Evolutionary conservation across 1,140 invertebrate species (phyloP).

Genomic region (Caerostris extrusa): DNA sequence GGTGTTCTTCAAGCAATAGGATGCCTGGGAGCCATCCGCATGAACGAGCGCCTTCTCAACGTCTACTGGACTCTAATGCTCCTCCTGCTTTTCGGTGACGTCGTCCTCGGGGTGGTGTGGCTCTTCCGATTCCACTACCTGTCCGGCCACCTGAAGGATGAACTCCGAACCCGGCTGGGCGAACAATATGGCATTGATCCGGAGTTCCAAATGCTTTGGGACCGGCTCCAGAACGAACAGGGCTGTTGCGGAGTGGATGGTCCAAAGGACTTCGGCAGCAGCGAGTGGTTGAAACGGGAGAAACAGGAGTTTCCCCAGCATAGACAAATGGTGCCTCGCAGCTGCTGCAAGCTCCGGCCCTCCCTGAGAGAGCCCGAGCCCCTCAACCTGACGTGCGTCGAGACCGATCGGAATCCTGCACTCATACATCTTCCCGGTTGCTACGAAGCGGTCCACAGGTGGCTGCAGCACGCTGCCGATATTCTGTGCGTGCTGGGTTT

Average conservation of each 20-base stretch:
- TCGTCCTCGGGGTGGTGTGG: constrained; percentile 92
- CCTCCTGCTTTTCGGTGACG: constrained; percentile 90
- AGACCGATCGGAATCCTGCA: constrained; percentile 42
- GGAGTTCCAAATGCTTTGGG: constrained; percentile 90
- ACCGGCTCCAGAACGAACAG: constrained; percentile 88
- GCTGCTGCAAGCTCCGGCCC: constrained; percentile 77
- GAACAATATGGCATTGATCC: constrained; percentile 87
- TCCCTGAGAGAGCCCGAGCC: constrained; percentile 37
- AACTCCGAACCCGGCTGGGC: constrained; percentile 84
- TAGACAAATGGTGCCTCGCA: constrained; percentile 77
- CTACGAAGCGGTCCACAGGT: constrained; percentile 86
- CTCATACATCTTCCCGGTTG: constrained; percentile 84
- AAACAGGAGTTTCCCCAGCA: constrained; percentile 38
- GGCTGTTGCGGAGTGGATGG: constrained; percentile 90
- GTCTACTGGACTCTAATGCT: constrained; percentile 92
- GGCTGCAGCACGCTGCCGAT: constrained; percentile 90
- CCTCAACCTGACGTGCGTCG: constrained; percentile 59
- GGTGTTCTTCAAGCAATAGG: constrained; percentile 87
- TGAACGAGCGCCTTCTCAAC: constrained; percentile 90
- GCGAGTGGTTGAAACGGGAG: constrained; percentile 74
- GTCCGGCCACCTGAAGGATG: constrained; percentile 87
- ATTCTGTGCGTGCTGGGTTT: constrained; percentile 92
- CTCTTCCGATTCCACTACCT: constrained; percentile 90
- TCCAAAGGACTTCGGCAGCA: constrained; percentile 85
- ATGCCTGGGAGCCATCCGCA: constrained; percentile 89